phyloP scores from a whole-genome alignment of 2,888 invertebrate species.

The Rhamnusium bicolor region DNA sequence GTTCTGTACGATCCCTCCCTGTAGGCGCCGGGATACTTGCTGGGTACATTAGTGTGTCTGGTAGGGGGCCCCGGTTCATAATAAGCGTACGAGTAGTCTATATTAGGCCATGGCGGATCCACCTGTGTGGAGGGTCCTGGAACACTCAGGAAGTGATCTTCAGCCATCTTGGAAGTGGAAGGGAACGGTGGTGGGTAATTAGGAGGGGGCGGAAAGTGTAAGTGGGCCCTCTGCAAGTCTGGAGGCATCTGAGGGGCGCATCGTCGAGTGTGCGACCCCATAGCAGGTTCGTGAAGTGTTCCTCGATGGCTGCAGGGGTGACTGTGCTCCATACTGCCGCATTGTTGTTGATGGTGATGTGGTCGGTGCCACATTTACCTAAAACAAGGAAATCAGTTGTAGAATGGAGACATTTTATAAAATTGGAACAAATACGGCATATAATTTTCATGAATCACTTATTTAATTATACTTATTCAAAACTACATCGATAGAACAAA shows the following conservation, averaged over 20 bases:
- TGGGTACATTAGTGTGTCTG: slow-evolving; percentile 78
- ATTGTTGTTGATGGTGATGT: slow-evolving; percentile 61
- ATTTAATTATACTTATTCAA: too few species aligned
- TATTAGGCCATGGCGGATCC: slow-evolving; percentile 63
- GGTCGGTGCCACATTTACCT: slow-evolving; percentile 68
- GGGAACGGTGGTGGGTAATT: slow-evolving; percentile 82
- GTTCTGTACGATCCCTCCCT: slow-evolving; percentile 67
- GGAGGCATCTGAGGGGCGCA: slow-evolving; percentile 49
- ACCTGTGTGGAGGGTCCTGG: slow-evolving; percentile 62
- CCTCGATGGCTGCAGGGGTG: slow-evolving; percentile 43
- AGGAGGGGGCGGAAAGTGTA: slow-evolving; percentile 85
- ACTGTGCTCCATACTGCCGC: slow-evolving; percentile 61
- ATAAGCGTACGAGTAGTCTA: slow-evolving; percentile 88
- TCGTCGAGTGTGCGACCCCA: slow-evolving; percentile 40
- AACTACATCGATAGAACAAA: too few species aligned
- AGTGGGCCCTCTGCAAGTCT: slow-evolving; percentile 71
- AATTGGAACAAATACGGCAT: too few species aligned
- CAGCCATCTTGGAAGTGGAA: slow-evolving; percentile 65
- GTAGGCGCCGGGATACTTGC: slow-evolving; percentile 62
- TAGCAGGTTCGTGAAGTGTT: slow-evolving; percentile 41
- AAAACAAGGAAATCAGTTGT: slow-evolving; percentile 44
- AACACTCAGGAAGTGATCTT: slow-evolving; percentile 62
- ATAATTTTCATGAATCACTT: too few species aligned
- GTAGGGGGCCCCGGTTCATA: slow-evolving; percentile 81
- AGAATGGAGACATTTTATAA: too few species aligned